Percentiles rank a stretch among this genome's conserved stretches.
These are phyloP conservation scores for Dynastes tityus DNA, from an alignment of 2,888 invertebrate genomes.

Conservation along the genomic window DNA sequence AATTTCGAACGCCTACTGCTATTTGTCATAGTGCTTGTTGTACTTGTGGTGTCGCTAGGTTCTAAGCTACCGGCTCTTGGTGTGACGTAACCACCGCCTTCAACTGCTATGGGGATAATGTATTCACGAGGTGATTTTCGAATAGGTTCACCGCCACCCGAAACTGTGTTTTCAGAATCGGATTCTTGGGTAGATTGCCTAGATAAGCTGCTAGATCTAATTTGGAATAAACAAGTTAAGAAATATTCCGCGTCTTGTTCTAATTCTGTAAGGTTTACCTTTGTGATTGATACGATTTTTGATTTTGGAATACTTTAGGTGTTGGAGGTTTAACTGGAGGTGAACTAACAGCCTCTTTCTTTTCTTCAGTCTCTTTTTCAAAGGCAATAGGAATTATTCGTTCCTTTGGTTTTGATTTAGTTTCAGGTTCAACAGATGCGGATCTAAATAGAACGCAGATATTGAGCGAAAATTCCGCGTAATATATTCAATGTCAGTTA, in stretches of 20 bases:
- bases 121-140: conserved; percentile 92
- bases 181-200: conserved; percentile 81
- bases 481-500: conserved; percentile 33
- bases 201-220: conserved; percentile 70
- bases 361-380: conserved; percentile 67
- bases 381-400: conserved; percentile 79
- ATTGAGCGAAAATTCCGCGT: neutral
- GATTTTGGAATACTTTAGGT: conserved; percentile 71
- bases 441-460: conserved; percentile 66
- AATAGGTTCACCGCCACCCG: conserved; percentile 80
- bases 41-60: conserved; percentile 77
- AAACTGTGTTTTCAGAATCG: conserved; percentile 78
- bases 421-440: conserved; percentile 74
- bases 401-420: conserved; percentile 72
- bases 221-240: neutral
- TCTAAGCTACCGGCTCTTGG: conserved; percentile 84
- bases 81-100: conserved; percentile 90
- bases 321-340: conserved; percentile 70
- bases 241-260: neutral
- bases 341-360: conserved; percentile 63
- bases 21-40: conserved; percentile 73
- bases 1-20: conserved; percentile 69
- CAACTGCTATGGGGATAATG: conserved; percentile 94
- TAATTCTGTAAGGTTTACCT: conserved; percentile 58
- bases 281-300: conserved; percentile 70